Conservation (phyloP, 1,140 invertebrate species). For the Medauroidea extradentata region DNA sequence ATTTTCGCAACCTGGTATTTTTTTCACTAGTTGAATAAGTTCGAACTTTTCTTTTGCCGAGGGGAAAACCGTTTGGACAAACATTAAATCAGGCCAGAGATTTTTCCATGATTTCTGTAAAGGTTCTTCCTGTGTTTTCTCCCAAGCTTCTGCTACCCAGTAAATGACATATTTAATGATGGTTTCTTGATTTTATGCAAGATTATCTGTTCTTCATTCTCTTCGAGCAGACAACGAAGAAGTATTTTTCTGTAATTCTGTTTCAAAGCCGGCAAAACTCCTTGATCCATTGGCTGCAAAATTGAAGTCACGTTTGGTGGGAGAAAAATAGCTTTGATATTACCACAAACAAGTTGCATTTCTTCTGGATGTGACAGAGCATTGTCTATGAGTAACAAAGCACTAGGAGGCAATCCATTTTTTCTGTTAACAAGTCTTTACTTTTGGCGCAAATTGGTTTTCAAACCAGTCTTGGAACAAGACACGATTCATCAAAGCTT, state of each 20-base stretch:
- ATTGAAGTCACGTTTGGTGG: constrained; percentile 40
- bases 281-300: constrained; percentile 42
- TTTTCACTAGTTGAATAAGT: background rate
- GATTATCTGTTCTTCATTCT: background rate
- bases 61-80: background rate
- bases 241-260: constrained; percentile 6
- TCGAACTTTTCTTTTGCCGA: background rate
- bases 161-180: constrained; percentile 32
- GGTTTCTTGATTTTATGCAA: constrained; percentile 22
- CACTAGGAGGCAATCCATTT: constrained; percentile 15
- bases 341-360: constrained; percentile 3
- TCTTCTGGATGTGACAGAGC: constrained; percentile 11
- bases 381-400: constrained; percentile 23
- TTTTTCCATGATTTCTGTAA: constrained; percentile 35
- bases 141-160: constrained; percentile 33
- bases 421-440: constrained; percentile 21
- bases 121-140: constrained; percentile 24
- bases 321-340: constrained; percentile 39
- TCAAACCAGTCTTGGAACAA: constrained; percentile 39
- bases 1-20: background rate
- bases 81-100: constrained; percentile 9
- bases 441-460: constrained; percentile 30
- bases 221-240: constrained; percentile 1
- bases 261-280: constrained; percentile 15
- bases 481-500: constrained; percentile 20